A percentile compares a stretch with the other conserved stretches of the same genome.
phyloP scores from a whole-genome alignment of 2,113 vertebrate genomes.

The Burhinus oedicnemus region DNA sequence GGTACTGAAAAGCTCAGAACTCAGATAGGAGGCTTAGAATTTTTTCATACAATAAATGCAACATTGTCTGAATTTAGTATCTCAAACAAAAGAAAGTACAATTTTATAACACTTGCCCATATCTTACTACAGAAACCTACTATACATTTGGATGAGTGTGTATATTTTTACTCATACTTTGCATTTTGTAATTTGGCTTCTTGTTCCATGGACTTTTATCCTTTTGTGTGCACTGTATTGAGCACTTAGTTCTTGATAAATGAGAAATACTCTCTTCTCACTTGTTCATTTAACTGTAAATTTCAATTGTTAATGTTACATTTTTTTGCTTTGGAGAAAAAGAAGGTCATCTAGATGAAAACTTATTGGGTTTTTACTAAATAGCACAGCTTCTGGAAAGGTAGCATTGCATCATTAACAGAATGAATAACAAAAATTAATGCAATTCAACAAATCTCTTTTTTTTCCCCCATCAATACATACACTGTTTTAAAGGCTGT shows the following conservation, averaged over 20 bases:
- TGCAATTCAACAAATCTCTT: background rate
- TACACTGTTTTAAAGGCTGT: conserved; percentile 75
- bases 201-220: background rate
- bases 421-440: background rate
- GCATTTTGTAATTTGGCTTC: background rate
- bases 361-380: background rate
- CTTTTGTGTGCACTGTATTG: background rate
- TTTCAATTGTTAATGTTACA: background rate
- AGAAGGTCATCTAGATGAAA: background rate
- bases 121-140: background rate
- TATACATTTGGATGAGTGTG: background rate
- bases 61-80: background rate
- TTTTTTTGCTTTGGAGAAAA: background rate
- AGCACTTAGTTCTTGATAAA: background rate
- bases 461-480: background rate
- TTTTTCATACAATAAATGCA: background rate
- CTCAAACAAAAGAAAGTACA: background rate
- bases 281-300: background rate
- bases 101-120: background rate
- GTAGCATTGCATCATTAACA: background rate
- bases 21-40: background rate
- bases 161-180: background rate
- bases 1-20: background rate
- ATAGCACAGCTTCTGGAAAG: background rate
- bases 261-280: background rate